A percentile compares a stretch with the other conserved stretches of the same genome.
Conservation (phyloP, 2,797 vertebrate species). For the Naso thynnoides region DNA sequence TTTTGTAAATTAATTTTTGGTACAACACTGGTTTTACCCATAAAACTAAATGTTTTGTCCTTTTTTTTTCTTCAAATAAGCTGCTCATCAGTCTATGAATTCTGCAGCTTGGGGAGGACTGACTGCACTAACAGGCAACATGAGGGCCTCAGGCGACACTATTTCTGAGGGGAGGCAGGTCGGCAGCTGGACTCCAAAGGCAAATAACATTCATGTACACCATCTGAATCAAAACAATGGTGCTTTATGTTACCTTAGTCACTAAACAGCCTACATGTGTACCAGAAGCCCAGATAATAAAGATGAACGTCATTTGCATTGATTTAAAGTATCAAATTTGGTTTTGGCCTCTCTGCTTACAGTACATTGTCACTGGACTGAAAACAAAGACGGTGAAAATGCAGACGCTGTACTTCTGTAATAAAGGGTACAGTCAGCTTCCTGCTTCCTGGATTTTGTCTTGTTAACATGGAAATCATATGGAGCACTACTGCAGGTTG, state of each 20-base stretch:
- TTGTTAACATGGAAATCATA: constrained; percentile 16
- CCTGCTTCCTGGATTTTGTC: constrained; percentile 69
- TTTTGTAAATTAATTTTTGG: not conserved
- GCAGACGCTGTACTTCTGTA: constrained; percentile 5
- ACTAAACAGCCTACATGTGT: not conserved
- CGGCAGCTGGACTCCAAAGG: constrained; percentile 31
- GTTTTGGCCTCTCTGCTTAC: not conserved
- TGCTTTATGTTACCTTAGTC: constrained; percentile 3
- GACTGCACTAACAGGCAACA: constrained; percentile 7
- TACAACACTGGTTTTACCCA: not conserved
- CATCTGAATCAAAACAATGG: not conserved
- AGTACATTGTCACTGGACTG: constrained; percentile 11
- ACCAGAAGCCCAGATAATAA: constrained; percentile 8
- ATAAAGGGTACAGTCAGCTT: constrained; percentile 19
- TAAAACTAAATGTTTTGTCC: not conserved
- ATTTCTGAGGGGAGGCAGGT: not conserved
- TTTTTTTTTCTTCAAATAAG: not conserved
- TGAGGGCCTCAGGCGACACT: constrained; percentile 40
- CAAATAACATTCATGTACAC: constrained; percentile 36
- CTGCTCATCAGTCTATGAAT: not conserved
- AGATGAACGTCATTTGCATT: constrained; percentile 9
- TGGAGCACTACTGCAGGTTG: constrained; percentile 9
- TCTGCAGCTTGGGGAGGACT: constrained; percentile 15
- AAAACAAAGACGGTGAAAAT: constrained; percentile 29
- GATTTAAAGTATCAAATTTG: constrained; percentile 26